Evolutionary conservation across 2,888 invertebrate species (phyloP), one percentile per base, ranked within the genome.

Genomic region (Trachelus troglodyta): DNA sequence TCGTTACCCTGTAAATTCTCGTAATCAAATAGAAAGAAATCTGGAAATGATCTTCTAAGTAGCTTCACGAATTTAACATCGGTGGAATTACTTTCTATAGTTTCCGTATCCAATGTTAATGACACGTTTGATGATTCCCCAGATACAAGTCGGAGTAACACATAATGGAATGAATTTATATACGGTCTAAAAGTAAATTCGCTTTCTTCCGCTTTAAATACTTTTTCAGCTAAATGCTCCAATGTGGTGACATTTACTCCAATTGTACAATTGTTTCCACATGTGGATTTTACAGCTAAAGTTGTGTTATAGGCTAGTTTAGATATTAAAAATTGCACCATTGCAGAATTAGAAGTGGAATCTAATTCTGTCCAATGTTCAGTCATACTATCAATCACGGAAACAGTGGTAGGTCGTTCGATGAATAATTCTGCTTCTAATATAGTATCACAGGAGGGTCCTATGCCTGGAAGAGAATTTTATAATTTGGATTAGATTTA

Each of bases 1-100:
- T 95, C 93, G 76, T 93, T 93, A n/a, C 93, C 93, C 0, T 94
- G 93, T 3, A 95, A 93, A 75, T 96, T 91, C 81, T 96, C 96
- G 89, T 95, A 96, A 79, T 96, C 95, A 87, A 95, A 96, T 74
- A 95, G 93, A 88, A 96, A 97, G 87, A 96, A 96, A 79, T 96
- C 94, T 4, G 95, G 94, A 89, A 94, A 94, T 11, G 95, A 94
- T 85, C 95, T 94, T 37, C 94, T 92, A 71, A 93, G 87, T 33
- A 94, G 83, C 1, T 81, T 91, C 84, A 89, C 91, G 87, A 83
- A 89, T 87, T 81, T 92, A 84, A 89, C 89, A 81, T 12, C 90
- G 83, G 33, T 83, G 87, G 75, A 71, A 68, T 35, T 75, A 23
- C 6, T 30, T 33, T 68, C 40, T 23, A 56, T 56, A 33, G n/a